Percentiles rank a stretch among this genome's conserved stretches.
phyloP scores from a whole-genome alignment of 2,113 vertebrate genomes.

The Prolemur simus region DNA sequence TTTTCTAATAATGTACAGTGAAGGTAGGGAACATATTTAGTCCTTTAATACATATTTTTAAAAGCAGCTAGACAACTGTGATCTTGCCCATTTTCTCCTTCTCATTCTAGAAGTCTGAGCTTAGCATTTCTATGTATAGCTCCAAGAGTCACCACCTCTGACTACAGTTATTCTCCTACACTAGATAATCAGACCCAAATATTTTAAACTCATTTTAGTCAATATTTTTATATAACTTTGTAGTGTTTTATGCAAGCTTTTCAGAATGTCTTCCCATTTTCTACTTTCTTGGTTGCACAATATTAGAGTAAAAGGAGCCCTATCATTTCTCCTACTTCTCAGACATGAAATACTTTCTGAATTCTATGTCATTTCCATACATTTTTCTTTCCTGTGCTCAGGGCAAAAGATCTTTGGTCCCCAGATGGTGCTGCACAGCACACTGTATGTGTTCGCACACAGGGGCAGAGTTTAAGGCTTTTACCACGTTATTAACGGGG shows the following conservation, averaged over 20 bases:
- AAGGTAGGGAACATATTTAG: background rate
- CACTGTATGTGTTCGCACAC: background rate
- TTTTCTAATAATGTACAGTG: background rate
- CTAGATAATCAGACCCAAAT: background rate
- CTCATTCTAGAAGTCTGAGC: background rate
- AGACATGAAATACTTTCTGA: background rate
- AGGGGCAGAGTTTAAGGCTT: background rate
- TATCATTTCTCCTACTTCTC: background rate
- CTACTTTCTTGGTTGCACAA: background rate
- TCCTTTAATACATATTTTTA: background rate
- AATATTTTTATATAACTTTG: background rate
- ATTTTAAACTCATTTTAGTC: background rate
- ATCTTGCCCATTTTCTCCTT: background rate
- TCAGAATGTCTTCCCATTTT: conserved; percentile 46
- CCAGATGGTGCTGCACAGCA: background rate
- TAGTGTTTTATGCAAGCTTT: background rate
- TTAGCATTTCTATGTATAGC: background rate
- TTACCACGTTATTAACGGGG: background rate
- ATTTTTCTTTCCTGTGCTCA: background rate
- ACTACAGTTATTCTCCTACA: background rate
- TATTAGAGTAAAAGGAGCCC: background rate
- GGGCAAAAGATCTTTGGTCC: background rate
- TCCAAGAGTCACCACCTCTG: background rate
- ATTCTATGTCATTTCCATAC: background rate
- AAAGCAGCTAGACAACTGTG: background rate